Base-by-base conservation (phyloP, 2,797 vertebrate genomes). In the Eulemur mongoz region DNA sequence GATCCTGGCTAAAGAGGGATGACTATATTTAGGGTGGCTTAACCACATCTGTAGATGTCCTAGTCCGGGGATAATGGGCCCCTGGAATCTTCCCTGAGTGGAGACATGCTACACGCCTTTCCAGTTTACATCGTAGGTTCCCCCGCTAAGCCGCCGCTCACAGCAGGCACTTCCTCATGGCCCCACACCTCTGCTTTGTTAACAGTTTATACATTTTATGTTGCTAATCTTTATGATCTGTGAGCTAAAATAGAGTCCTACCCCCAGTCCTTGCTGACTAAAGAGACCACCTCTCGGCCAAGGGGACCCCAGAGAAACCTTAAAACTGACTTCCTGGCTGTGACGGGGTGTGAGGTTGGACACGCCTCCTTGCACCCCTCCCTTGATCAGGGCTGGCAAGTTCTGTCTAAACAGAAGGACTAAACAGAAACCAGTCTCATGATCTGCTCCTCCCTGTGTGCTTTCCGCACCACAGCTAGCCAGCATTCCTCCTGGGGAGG, bases 21-120 rank as follows among this genome's bases (percentile, higher is more conserved):
- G 40, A 18, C 84, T 95, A 45, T 90, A 80, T 78, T 96, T 95
- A 76, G 88, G 32, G 25, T 87, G 76, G 65, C 57, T 92, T 83
- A 84, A 5, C 40, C 32, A 22, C 52, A 13, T 52, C 10, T 90
- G 3, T 48, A 14, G 27, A 38, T 76, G 54, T 27, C 35, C 15
- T 48, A n/a, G 48, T 70, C 38, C 18, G 63, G 83, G 65, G 65
- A 11, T 67, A 27, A 7, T 59, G 32, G 22, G 45, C 22, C 5
- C 4, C 40, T 22, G 5, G 30, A 67, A 48, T 91, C 69, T 70
- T 70, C 32, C 11, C 69, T 43, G 61, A 61, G 35, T 22, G 0
- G 11, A n/a, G 30, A 38, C 3, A 1, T 52, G 13, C 8, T 25
- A 52, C 7, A 82, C 4, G 30, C 43, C 40, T 85, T 67, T 67